Conservation (phyloP, 2,888 invertebrate species). For the Sceliomorpha sp. region DNA sequence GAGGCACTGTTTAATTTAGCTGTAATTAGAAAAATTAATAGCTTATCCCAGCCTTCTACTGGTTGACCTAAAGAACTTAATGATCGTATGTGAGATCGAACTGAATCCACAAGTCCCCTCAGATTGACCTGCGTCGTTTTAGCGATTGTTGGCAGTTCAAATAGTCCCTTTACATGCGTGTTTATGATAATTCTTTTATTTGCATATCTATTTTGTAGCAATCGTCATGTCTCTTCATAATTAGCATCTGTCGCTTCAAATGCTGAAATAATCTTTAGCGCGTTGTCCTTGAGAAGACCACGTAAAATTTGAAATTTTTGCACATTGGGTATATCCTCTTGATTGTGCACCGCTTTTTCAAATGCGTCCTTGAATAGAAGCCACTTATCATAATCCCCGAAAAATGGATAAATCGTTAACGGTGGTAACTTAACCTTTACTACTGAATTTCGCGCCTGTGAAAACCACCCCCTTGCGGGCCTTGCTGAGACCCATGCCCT, state of each 20-base stretch:
- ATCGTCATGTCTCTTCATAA: conserved; percentile 8
- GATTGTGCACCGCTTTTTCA: conserved; percentile 10
- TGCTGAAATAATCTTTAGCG: neutral
- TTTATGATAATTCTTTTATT: conserved; percentile 6
- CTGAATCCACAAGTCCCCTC: conserved; percentile 12
- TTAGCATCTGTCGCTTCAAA: conserved; percentile 19
- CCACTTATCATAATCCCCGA: conserved; percentile 24
- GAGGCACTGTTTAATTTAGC: conserved; percentile 11
- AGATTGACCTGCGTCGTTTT: conserved; percentile 12
- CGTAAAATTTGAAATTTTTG: neutral
- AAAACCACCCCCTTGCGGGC: no score
- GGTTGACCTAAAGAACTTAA: conserved; percentile 12
- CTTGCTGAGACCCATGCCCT: no score
- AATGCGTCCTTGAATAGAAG: conserved; percentile 20
- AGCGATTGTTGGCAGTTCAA: conserved; percentile 13
- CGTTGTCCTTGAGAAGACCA: conserved; percentile 17
- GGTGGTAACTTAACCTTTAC: conserved; percentile 17
- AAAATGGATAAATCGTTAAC: no score
- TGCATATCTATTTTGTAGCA: conserved; percentile 11
- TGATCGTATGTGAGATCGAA: conserved; percentile 12
- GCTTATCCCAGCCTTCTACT: conserved; percentile 8
- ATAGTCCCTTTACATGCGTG: conserved; percentile 17
- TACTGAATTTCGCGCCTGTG: neutral
- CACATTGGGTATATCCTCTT: conserved; percentile 7
- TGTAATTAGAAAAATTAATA: conserved; percentile 11